Conservation (phyloP, 2,797 vertebrate genomes). For the Ceryle rudis region DNA sequence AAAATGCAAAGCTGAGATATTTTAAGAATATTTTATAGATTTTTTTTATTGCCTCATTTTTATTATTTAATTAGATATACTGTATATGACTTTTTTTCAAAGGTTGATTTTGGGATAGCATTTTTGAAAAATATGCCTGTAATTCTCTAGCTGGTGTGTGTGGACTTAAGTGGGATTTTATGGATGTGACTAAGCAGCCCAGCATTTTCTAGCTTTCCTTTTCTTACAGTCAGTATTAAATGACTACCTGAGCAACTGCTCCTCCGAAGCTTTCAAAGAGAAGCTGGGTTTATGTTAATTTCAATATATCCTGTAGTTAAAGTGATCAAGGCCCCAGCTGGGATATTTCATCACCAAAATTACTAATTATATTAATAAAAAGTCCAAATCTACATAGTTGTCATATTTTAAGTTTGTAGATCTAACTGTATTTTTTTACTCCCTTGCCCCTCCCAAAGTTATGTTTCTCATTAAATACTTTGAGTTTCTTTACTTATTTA, state of each 20-base stretch:
- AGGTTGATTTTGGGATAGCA: neutral
- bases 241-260: neutral
- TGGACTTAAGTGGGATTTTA: neutral
- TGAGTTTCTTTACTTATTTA: neutral
- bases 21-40: neutral
- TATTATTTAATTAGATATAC: neutral
- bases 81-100: neutral
- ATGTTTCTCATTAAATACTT: neutral
- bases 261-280: neutral
- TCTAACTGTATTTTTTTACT: neutral
- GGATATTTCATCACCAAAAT: neutral
- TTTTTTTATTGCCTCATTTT: neutral
- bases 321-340: neutral
- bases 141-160: neutral
- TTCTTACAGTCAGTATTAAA: neutral
- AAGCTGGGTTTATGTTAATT: neutral
- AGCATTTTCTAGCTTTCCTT: neutral
- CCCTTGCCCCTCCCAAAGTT: neutral
- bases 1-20: neutral
- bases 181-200: neutral
- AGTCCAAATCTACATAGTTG: neutral
- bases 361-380: neutral
- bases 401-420: neutral
- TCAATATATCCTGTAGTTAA: neutral
- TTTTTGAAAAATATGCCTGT: neutral